Evolutionary conservation across 2,797 vertebrate genomes (phyloP).

Genomic region (Cirrhinus mrigala): DNA sequence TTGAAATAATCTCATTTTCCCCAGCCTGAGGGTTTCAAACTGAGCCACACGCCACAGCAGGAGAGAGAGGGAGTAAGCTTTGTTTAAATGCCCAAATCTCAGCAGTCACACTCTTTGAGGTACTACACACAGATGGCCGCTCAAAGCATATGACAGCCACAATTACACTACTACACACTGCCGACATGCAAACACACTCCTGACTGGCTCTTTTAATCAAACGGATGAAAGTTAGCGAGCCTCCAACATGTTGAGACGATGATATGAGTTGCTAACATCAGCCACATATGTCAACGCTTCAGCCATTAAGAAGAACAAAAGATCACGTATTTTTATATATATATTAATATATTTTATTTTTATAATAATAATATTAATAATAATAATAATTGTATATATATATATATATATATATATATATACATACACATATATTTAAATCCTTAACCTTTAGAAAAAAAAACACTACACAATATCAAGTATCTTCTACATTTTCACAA

Average conservation of each 20-base stretch:
- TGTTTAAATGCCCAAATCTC: conserved; percentile 54
- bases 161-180: conserved; percentile 11
- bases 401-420: no score
- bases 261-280: conserved; percentile 6
- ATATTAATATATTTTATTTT: no score
- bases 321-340: no score
- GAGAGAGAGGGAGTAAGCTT: conserved; percentile 39
- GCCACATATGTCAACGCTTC: not conserved
- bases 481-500: not conserved
- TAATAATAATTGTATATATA: no score
- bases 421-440: no score
- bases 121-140: conserved; percentile 51
- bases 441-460: not conserved
- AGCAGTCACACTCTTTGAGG: conserved; percentile 36
- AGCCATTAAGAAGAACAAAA: no score
- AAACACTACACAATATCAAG: not conserved
- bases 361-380: no score
- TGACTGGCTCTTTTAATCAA: conserved; percentile 8
- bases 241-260: not conserved
- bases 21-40: conserved; percentile 25
- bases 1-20: conserved; percentile 46
- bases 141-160: conserved; percentile 37
- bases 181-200: conserved; percentile 1
- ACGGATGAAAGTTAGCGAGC: conserved; percentile 7
- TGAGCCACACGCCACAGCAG: conserved; percentile 19